These are phyloP conservation scores for Malurus melanocephalus DNA, from an alignment of 2,113 vertebrate genomes.

Conservation along the genomic window DNA sequence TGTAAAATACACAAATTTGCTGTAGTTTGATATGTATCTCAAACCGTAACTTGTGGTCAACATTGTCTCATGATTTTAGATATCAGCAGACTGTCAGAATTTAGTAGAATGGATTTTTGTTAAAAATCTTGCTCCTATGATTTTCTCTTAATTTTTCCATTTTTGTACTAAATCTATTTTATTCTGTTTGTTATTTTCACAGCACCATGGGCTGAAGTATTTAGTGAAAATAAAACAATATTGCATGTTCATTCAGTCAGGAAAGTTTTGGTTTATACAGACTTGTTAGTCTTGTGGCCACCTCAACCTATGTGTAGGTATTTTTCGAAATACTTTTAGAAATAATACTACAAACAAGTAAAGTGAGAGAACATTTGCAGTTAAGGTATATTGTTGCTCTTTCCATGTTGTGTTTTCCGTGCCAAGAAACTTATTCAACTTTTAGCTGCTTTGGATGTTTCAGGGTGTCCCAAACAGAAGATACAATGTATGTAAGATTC, in stretches of 20 bases:
- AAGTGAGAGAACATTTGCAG: neutral
- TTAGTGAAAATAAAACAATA: constrained; percentile 32
- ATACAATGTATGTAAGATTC: neutral
- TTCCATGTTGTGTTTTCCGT: neutral
- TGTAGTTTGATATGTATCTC: neutral
- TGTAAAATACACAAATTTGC: constrained; percentile 39
- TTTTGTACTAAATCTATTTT: constrained; percentile 31
- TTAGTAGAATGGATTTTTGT: constrained; percentile 29
- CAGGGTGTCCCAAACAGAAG: neutral
- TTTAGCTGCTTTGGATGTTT: neutral
- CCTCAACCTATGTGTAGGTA: neutral
- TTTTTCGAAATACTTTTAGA: neutral
- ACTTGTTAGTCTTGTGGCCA: neutral
- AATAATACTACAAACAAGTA: neutral
- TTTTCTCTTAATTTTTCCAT: constrained; percentile 5
- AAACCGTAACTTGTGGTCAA: constrained; percentile 9
- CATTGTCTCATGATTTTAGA: neutral
- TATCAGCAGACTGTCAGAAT: neutral
- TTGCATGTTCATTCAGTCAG: neutral
- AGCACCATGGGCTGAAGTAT: neutral
- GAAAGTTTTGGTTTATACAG: neutral
- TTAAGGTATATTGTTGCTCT: neutral
- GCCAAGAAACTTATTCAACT: neutral
- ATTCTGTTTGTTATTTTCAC: constrained; percentile 34
- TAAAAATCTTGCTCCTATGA: neutral